Percentiles rank a stretch among this genome's conserved stretches.
Evolutionary conservation across 2,113 vertebrate species (phyloP).

Genomic region (Rhinoderma darwinii): DNA sequence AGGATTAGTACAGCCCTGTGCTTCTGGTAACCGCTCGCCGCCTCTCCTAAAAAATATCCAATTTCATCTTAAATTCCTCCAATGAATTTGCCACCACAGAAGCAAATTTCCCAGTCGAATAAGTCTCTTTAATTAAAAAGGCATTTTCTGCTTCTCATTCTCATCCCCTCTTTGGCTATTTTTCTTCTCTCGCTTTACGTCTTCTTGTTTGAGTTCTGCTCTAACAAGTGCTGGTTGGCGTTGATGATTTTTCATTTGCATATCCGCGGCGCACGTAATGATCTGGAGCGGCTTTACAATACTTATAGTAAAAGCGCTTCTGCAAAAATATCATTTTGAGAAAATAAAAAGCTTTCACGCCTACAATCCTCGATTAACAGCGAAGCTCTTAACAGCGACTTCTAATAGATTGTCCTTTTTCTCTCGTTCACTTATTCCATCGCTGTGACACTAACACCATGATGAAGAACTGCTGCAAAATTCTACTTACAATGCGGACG

Average conservation of each 20-base stretch:
- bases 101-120: conserved; percentile 33
- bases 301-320: conserved; percentile 4
- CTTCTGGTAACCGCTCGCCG: background rate
- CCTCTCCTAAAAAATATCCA: conserved; percentile 31
- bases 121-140: conserved; percentile 50
- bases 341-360: conserved; percentile 52
- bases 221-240: conserved; percentile 5
- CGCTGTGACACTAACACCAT: background rate
- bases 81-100: conserved; percentile 16
- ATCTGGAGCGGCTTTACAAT: conserved; percentile 1
- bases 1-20: background rate
- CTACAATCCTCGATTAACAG: conserved; percentile 3
- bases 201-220: background rate
- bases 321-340: conserved; percentile 26
- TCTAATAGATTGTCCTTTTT: background rate
- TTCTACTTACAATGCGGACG: background rate
- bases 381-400: background rate
- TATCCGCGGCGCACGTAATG: conserved; percentile 20
- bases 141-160: conserved; percentile 12
- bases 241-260: conserved; percentile 46
- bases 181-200: conserved; percentile 12
- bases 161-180: conserved; percentile 1
- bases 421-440: background rate
- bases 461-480: background rate
- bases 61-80: conserved; percentile 45